Evolutionary conservation across 2,888 invertebrate genomes (phyloP).

Genomic region (Ptilodon capucinus): DNA sequence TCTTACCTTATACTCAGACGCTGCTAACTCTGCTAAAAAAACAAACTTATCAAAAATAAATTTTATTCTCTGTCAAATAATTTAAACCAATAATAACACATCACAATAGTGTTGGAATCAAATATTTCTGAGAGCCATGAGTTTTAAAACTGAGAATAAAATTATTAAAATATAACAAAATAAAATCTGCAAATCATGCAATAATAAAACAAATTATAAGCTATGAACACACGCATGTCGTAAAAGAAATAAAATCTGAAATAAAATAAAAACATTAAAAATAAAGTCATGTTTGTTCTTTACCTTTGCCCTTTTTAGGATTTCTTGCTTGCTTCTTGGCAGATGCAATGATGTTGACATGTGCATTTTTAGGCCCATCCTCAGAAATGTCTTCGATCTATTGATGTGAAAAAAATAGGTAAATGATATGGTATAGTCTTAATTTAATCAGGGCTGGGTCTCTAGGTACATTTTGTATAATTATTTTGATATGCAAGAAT

Average conservation of each 20-base stretch:
- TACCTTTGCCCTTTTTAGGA: constrained; percentile 35
- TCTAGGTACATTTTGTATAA: too few relatives aligned
- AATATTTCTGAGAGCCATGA: not conserved
- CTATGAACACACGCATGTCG: constrained; percentile 72
- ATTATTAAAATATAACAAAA: constrained; percentile 5
- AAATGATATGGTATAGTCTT: not conserved
- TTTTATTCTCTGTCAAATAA: not conserved
- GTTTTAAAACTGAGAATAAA: not conserved
- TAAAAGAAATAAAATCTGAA: constrained; percentile 14
- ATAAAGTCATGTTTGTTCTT: constrained; percentile 6
- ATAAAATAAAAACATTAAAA: constrained; percentile 7
- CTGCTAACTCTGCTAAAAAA: constrained; percentile 1
- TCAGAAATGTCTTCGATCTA: constrained; percentile 64
- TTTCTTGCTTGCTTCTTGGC: constrained; percentile 37
- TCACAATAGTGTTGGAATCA: not conserved
- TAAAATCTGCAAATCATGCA: constrained; percentile 29
- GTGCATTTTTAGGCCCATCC: constrained; percentile 46
- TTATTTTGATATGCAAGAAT: too few relatives aligned
- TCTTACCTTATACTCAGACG: constrained; percentile 1
- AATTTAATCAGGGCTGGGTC: too few relatives aligned
- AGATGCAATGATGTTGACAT: constrained; percentile 62
- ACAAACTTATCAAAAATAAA: constrained; percentile 1
- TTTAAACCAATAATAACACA: not conserved
- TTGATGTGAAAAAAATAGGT: not conserved
- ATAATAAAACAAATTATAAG: constrained; percentile 39